Conservation (phyloP, 1,140 invertebrate species). For the Bombus polaris region DNA sequence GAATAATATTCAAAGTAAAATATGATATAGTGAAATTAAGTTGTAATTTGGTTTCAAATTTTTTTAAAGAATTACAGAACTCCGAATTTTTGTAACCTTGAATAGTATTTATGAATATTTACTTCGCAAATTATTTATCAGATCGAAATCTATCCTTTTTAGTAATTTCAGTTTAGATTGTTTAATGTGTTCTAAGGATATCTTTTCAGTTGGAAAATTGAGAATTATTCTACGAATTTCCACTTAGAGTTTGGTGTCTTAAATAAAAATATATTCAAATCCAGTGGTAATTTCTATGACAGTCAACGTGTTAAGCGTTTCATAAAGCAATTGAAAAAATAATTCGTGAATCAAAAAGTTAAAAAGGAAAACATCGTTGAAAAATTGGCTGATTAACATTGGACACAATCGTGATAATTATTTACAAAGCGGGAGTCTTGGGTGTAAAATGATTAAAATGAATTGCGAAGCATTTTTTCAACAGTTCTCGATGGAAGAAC, state of each 20-base stretch:
- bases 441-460: slow-evolving; percentile 17
- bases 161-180: not conserved
- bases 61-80: not conserved
- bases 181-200: not conserved
- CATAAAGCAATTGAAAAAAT: not conserved
- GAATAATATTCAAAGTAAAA: not conserved
- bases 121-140: not conserved
- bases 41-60: not conserved
- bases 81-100: too few species aligned
- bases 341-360: not conserved
- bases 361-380: not conserved
- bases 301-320: not conserved
- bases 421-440: slow-evolving; percentile 47
- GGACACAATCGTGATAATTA: slow-evolving; percentile 44
- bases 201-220: not conserved
- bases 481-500: not conserved
- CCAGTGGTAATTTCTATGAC: too few species aligned
- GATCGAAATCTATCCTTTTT: not conserved
- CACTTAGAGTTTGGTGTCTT: not conserved
- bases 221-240: not conserved
- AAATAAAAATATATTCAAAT: not conserved
- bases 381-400: not conserved
- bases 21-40: not conserved
- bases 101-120: too few species aligned
- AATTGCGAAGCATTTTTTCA: not conserved